Evolutionary conservation across 2,888 invertebrate genomes (phyloP).

Genomic region (Syrphus vitripennis): DNA sequence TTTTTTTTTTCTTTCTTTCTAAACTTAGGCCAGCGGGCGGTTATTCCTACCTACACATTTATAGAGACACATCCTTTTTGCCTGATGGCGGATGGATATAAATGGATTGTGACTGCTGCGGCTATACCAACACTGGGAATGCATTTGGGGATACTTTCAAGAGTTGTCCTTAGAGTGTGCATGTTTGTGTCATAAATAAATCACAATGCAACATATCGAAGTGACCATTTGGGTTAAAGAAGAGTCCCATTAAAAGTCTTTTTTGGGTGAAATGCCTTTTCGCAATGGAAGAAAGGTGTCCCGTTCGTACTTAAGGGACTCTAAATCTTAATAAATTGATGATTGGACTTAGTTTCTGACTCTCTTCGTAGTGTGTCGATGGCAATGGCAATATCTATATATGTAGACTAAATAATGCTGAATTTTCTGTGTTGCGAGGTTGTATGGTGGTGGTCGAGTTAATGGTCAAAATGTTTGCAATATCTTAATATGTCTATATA

Average conservation of each 20-base stretch:
- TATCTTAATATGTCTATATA: constrained; percentile 45
- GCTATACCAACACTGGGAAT: constrained; percentile 27
- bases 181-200: constrained; percentile 71
- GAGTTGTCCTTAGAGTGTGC: constrained; percentile 33
- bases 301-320: constrained; percentile 35
- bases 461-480: constrained; percentile 60
- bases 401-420: constrained; percentile 28
- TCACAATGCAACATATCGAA: constrained; percentile 69
- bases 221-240: constrained; percentile 48
- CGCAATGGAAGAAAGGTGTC: constrained; percentile 48
- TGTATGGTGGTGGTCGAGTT: constrained; percentile 44
- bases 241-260: constrained; percentile 26
- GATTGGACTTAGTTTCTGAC: constrained; percentile 63
- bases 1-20: constrained; percentile 41
- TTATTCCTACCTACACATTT: not conserved
- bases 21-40: constrained; percentile 20
- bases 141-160: constrained; percentile 42
- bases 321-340: constrained; percentile 71
- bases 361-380: constrained; percentile 15
- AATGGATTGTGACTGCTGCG: constrained; percentile 69
- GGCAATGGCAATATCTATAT: constrained; percentile 27
- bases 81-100: constrained; percentile 61
- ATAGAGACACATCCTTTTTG: constrained; percentile 38
- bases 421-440: constrained; percentile 5
- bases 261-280: constrained; percentile 27